Evolutionary conservation across 2,888 invertebrate genomes (phyloP), one percentile per base, ranked within the genome.

Genomic region (Argyra leucocephala): DNA sequence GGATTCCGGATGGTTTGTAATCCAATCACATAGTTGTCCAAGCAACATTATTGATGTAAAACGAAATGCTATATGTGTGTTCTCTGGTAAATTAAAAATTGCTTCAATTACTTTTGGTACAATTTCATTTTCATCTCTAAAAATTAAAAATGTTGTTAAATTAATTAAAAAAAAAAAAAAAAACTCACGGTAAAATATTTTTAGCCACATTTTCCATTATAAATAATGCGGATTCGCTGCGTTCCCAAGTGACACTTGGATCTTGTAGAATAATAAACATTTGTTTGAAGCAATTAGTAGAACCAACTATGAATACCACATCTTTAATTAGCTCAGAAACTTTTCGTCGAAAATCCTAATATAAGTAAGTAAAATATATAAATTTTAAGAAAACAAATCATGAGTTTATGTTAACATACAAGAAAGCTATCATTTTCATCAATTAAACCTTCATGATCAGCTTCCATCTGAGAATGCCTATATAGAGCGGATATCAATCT

Each of bases 181-280:
- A 65, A 68, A 85, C 88, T 88, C 81, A 96, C 95, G 96, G 96
- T 73, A 94, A 78, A 73, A 97, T 90, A 80, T 94, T 96, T 81
- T 93, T 94, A 31, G 95, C 96, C 2, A 96, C 93, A 63, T 94
- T 88, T 75, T 92, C 91, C 96, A 97, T 96, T 4, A 98, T 86
- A 76, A 93, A 98, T 0, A 98, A 83, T 0, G 96, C 91, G 1
- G 98, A 92, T 81, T 98, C 98, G 0, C 90, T 91, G 63, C 90
- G 87, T 74, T 96, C 94, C 97, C 98, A 98, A 1, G 91, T 88
- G 22, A 85, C 84, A 67, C 85, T 84, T 0, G 89, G 86, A 65
- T 83, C 80, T 71, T 89, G 88, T 31, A 96, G 82, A 64, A 88
- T 85, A 0, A 88, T 78, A 76, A 91, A 91, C 90, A 95, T 94